Evolutionary conservation across 2,888 invertebrate genomes (phyloP).

Genomic region (Apamea anceps): DNA sequence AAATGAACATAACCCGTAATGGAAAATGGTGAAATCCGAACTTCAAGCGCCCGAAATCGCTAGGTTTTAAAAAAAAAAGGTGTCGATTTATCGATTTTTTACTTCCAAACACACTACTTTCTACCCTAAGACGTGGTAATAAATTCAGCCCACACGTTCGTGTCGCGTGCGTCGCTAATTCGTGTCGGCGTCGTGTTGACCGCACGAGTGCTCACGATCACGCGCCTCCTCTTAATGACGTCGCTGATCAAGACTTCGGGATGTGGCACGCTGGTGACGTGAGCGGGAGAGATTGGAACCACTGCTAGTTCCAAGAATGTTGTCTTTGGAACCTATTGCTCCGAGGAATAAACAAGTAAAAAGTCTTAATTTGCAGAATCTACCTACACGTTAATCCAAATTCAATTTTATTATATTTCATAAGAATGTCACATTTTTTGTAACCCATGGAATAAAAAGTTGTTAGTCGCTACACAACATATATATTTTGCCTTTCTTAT

Average conservation of each 20-base stretch:
- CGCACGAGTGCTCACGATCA: slow-evolving; percentile 68
- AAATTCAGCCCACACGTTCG: slow-evolving; percentile 50
- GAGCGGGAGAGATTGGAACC: slow-evolving; percentile 19
- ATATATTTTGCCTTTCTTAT: neutral
- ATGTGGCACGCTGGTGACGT: slow-evolving; percentile 1
- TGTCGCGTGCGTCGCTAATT: slow-evolving; percentile 60
- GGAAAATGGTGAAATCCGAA: neutral
- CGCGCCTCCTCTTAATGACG: slow-evolving; percentile 66
- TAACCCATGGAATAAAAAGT: neutral
- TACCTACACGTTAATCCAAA: neutral
- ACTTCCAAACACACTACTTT: slow-evolving; percentile 8
- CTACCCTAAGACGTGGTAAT: slow-evolving; percentile 35
- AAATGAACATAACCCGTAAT: neutral
- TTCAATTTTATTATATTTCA: neutral
- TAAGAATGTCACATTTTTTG: neutral
- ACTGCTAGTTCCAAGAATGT: neutral
- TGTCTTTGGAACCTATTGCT: neutral
- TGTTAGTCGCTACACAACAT: neutral
- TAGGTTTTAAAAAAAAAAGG: slow-evolving; percentile 1
- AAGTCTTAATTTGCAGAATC: neutral
- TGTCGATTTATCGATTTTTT: slow-evolving; percentile 5
- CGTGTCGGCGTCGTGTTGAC: slow-evolving; percentile 55
- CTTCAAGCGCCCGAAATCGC: neutral
- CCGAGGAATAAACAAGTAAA: neutral
- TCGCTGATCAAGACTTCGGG: slow-evolving; percentile 62